These are phyloP conservation scores for Anser brachyrhynchus DNA, from an alignment of 2,113 vertebrate species.

Conservation along the genomic window DNA sequence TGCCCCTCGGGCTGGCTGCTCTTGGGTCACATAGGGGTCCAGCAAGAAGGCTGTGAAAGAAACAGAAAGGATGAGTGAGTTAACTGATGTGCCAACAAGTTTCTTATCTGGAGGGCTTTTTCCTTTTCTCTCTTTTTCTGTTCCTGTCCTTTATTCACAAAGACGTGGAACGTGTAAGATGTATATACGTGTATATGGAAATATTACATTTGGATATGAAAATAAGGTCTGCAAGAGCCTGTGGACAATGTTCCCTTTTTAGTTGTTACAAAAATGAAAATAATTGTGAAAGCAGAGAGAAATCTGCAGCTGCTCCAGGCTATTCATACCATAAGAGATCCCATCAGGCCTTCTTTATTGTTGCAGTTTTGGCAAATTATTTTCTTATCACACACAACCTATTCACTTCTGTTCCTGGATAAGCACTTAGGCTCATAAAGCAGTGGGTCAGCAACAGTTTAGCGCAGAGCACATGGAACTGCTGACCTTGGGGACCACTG, in stretches of 20 bases:
- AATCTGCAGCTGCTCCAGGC: constrained; percentile 84
- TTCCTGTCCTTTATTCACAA: constrained; percentile 46
- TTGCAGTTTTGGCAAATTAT: constrained; percentile 89
- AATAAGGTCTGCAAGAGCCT: constrained; percentile 71
- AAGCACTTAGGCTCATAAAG: constrained; percentile 84
- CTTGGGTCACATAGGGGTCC: neutral
- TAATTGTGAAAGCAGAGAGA: constrained; percentile 85
- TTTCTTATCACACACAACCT: constrained; percentile 87
- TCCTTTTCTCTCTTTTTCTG: constrained; percentile 12
- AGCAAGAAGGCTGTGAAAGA: neutral
- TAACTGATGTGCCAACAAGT: constrained; percentile 40
- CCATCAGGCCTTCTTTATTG: constrained; percentile 85
- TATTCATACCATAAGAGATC: constrained; percentile 84
- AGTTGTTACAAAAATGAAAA: constrained; percentile 85
- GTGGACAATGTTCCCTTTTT: constrained; percentile 79
- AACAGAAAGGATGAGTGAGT: constrained; percentile 3
- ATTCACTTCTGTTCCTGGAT: constrained; percentile 86
- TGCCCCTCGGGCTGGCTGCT: neutral
- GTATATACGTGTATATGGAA: constrained; percentile 46
- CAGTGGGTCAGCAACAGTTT: constrained; percentile 83
- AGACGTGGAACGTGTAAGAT: constrained; percentile 44
- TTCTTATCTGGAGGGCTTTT: constrained; percentile 55
- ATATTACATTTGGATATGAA: constrained; percentile 62
- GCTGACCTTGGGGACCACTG: constrained; percentile 74
- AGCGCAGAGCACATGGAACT: constrained; percentile 77